Percentiles rank a stretch among this genome's conserved stretches.
phyloP scores from a whole-genome alignment of 2,888 invertebrate species.

The Ectemnius continuus region DNA sequence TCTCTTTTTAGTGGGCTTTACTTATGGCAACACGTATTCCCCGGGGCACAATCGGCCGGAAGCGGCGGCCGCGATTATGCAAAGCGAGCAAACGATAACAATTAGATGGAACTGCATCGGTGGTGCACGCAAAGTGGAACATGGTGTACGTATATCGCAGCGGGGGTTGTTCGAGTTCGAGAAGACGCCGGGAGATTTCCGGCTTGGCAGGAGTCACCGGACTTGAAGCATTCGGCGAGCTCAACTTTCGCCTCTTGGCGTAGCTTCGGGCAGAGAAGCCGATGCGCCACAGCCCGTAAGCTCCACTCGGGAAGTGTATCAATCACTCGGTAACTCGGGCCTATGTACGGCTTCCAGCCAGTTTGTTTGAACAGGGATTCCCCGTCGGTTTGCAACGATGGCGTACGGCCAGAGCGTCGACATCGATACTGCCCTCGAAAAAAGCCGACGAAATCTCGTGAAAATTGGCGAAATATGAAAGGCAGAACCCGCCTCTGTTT shows the following conservation, averaged over 20 bases:
- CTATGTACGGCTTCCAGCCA: slow-evolving; percentile 44
- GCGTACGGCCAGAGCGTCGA: slow-evolving; percentile 67
- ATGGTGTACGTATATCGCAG: not conserved
- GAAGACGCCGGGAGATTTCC: slow-evolving; percentile 64
- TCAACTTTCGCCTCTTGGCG: slow-evolving; percentile 64
- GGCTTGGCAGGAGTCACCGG: slow-evolving; percentile 65
- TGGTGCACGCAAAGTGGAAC: slow-evolving; percentile 1
- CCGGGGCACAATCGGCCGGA: slow-evolving; percentile 32
- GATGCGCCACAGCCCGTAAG: slow-evolving; percentile 57
- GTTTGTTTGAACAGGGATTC: slow-evolving; percentile 68
- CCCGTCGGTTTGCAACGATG: slow-evolving; percentile 59
- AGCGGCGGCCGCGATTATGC: slow-evolving; percentile 47
- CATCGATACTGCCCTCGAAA: slow-evolving; percentile 18
- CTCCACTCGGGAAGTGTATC: slow-evolving; percentile 70
- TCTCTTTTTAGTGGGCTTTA: slow-evolving; percentile 4
- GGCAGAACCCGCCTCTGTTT: not conserved
- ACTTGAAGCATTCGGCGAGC: slow-evolving; percentile 58
- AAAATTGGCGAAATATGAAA: slow-evolving; percentile 30
- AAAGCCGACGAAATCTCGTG: not conserved
- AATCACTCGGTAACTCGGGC: slow-evolving; percentile 69
- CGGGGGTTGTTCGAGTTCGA: slow-evolving; percentile 24
- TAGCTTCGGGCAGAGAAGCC: slow-evolving; percentile 72
- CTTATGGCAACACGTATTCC: slow-evolving; percentile 18
- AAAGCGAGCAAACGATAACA: slow-evolving; percentile 59
- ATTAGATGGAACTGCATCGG: slow-evolving; percentile 42